Base-by-base conservation (phyloP, 2,797 vertebrate species). In the Periophthalmus magnuspinnatus region DNA sequence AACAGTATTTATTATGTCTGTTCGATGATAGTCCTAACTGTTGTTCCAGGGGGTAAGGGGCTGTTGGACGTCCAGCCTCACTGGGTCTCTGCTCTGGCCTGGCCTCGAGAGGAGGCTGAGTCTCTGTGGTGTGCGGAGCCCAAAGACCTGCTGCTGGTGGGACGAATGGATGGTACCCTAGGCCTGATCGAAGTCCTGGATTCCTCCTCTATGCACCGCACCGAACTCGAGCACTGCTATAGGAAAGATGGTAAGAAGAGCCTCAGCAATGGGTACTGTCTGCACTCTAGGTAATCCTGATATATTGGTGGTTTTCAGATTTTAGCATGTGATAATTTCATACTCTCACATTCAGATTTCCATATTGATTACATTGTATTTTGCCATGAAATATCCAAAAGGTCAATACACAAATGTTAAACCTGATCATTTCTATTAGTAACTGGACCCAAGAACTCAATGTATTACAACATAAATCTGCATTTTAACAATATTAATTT, bases 221-320 rank as follows among this genome's bases (percentile, higher is more conserved):
- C 91, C 1, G 97, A 99, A 81, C 86, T 99, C 84, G 96, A 97
- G 19, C 97, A 99, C 87, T 99, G 97, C 91, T 97, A 95, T 93
- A 92, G 97, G 79, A 98, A 97, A 68, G 96, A 97, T 38, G 97
- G 97, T 97, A 90, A 22, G 85, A 72, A 22, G 14, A 19, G 1
- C 6, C 13, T 24, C 11, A n/a, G 13, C 22, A 5, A 17, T 28
- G 28, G 28, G 28, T 28, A 28, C 28, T 28, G 28, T 28, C 28
- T 28, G 28, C 3, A 28, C 28, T 28, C 28, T 28, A 28, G 28
- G 28, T 28, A 28, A 28, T 28, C 28, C 28, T 28, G 28, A 28
- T 28, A 1, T 28, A 28, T 1, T 28, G 28, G 28, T 28, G 3
- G 28, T 28, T 28, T 28, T 28, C 28, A 28, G 28, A 28, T 28